These are phyloP conservation scores for Corvus moneduloides DNA, from an alignment of 2,113 vertebrate species.

Conservation along the genomic window DNA sequence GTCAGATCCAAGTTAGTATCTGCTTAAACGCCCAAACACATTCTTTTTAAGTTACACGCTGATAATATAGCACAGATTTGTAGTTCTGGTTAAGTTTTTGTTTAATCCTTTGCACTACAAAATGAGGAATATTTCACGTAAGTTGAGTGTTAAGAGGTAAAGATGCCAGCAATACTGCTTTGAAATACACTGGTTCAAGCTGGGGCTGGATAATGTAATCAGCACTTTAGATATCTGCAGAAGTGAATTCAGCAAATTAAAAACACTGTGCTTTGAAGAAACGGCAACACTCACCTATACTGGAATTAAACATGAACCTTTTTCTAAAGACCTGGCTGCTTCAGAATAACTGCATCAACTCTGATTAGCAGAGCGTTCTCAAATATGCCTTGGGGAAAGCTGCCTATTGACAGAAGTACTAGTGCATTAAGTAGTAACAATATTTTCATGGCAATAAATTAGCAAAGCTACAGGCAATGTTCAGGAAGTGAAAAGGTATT, in stretches of 20 bases:
- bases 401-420: conserved; percentile 69
- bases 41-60: neutral
- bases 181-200: neutral
- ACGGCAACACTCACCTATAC: neutral
- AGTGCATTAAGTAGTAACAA: conserved; percentile 66
- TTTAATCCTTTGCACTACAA: neutral
- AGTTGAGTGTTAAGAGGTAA: neutral
- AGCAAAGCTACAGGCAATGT: conserved; percentile 54
- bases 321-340: conserved; percentile 47
- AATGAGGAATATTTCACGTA: neutral
- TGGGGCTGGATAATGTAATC: neutral
- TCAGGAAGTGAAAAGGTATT: conserved; percentile 57
- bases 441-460: conserved; percentile 72
- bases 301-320: conserved; percentile 32
- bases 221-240: neutral
- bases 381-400: conserved; percentile 61
- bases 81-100: neutral
- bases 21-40: neutral
- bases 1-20: neutral
- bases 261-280: conserved; percentile 52
- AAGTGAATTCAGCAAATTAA: conserved; percentile 33
- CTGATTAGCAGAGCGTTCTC: conserved; percentile 42
- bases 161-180: neutral
- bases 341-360: conserved; percentile 55
- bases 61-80: neutral